phyloP scores from a whole-genome alignment of 2,113 vertebrate genomes.

The Ciconia boyciana region DNA sequence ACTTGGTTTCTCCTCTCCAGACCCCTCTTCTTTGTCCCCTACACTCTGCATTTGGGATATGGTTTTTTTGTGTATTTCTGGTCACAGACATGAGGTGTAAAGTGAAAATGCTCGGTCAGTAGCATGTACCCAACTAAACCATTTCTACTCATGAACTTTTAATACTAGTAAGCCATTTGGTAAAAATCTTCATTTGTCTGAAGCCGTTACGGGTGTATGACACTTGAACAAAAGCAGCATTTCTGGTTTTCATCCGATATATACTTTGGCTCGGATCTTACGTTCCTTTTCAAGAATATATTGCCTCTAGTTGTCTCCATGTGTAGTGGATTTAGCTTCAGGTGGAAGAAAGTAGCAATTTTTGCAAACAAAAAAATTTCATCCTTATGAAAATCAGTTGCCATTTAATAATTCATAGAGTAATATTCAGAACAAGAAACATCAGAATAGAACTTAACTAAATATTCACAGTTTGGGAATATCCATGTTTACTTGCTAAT shows the following conservation, averaged over 20 bases:
- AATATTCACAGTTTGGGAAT: slow-evolving; percentile 84
- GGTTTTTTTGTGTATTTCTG: background rate
- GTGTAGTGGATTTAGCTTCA: slow-evolving; percentile 23
- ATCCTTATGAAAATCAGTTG: slow-evolving; percentile 37
- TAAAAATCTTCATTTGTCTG: slow-evolving; percentile 17
- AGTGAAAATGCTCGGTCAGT: background rate
- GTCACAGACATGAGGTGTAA: background rate
- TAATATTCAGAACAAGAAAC: slow-evolving; percentile 68
- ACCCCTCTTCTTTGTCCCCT: background rate
- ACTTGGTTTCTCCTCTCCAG: background rate
- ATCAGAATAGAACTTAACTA: slow-evolving; percentile 78
- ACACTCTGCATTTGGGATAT: background rate
- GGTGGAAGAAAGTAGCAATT: slow-evolving; percentile 12
- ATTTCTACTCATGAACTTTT: slow-evolving; percentile 17
- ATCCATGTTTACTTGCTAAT: slow-evolving; percentile 75
- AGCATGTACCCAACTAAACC: background rate
- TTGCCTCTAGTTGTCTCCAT: background rate
- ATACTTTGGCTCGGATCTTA: background rate
- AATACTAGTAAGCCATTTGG: slow-evolving; percentile 24
- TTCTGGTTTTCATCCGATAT: background rate
- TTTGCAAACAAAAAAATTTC: slow-evolving; percentile 51
- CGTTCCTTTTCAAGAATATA: background rate
- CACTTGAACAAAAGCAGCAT: background rate
- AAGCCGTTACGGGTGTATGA: background rate
- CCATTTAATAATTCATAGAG: slow-evolving; percentile 72